These are phyloP conservation scores for Jaculus jaculus DNA, from an alignment of 2,113 vertebrate species.

Conservation along the genomic window DNA sequence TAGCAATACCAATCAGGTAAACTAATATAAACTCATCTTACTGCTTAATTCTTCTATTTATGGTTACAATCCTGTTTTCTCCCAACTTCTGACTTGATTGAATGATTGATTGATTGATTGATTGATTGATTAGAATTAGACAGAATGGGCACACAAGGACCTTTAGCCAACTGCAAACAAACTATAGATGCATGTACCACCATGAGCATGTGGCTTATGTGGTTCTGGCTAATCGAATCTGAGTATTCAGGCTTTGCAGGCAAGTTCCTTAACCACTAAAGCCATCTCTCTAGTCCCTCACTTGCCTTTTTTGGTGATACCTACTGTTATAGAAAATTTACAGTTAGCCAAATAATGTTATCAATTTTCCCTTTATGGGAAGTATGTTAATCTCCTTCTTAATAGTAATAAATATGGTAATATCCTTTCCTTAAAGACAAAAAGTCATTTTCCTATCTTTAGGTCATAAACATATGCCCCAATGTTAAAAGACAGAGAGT, in stretches of 20 bases:
- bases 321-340: neutral
- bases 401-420: neutral
- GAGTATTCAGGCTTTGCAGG: too few species aligned
- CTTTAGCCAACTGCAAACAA: too few species aligned
- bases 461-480: constrained; percentile 25
- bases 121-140: too few species aligned
- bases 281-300: neutral
- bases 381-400: too few species aligned
- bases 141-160: too few species aligned
- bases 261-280: too few species aligned
- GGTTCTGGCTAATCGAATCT: too few species aligned
- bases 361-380: neutral
- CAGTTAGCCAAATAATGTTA: constrained; percentile 7
- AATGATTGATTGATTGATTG: too few species aligned
- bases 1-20: neutral
- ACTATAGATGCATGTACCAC: too few species aligned
- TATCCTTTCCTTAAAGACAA: neutral
- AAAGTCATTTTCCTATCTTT: neutral
- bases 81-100: neutral
- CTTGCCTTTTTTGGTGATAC: neutral
- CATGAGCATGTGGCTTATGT: too few species aligned
- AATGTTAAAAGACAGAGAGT: neutral
- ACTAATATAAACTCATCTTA: neutral
- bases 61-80: neutral
- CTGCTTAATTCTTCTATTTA: neutral